Percentiles rank a stretch among this genome's conserved stretches.
These are phyloP conservation scores for Chinchilla lanigera DNA, from an alignment of 2,113 vertebrate species.

Conservation along the genomic window DNA sequence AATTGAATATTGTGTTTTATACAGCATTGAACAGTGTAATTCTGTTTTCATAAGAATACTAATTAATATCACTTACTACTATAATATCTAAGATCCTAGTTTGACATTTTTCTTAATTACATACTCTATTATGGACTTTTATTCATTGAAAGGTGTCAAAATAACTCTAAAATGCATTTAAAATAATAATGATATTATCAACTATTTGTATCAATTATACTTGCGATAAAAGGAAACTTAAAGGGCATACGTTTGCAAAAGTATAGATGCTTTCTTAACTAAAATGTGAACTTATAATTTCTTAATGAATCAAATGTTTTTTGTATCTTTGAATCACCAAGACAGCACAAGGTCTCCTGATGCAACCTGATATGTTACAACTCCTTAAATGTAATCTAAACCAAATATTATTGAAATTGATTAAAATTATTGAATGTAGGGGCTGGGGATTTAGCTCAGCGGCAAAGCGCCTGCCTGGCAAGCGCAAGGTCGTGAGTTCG, in stretches of 20 bases:
- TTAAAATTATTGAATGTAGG: conserved; percentile 80
- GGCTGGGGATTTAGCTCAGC: too few relatives aligned
- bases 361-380: background rate
- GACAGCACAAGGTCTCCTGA: background rate
- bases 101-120: conserved; percentile 27
- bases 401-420: conserved; percentile 83
- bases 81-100: background rate
- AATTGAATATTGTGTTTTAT: background rate
- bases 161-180: conserved; percentile 33
- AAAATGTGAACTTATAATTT: background rate
- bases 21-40: background rate
- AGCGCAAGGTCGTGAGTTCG: too few relatives aligned
- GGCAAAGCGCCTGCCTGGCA: too few relatives aligned
- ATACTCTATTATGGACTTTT: background rate
- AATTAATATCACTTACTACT: background rate
- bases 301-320: conserved; percentile 25
- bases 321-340: background rate
- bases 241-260: background rate
- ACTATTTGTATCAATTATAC: background rate
- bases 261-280: background rate
- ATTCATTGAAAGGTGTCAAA: background rate
- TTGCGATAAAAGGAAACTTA: background rate
- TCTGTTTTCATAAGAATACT: background rate
- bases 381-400: conserved; percentile 38
- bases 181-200: conserved; percentile 17